Percentiles rank a stretch among this genome's conserved stretches.
Conservation (phyloP, 2,113 vertebrate genomes). For the Pomatostomus ruficeps region DNA sequence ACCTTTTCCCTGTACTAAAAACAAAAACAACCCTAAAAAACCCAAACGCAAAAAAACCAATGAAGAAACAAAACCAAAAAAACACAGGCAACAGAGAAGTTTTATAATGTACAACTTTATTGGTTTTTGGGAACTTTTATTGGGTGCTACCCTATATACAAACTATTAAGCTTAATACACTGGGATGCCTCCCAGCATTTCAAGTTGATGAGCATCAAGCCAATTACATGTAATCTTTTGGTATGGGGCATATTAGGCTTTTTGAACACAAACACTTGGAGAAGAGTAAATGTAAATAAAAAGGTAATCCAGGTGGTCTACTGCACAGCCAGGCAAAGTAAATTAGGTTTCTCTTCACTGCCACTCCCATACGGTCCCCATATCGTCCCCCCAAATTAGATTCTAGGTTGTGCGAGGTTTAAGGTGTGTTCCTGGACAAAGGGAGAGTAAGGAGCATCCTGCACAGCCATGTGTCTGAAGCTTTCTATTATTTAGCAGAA, state of each 20-base stretch:
- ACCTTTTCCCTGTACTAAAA: not conserved
- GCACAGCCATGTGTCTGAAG: not conserved
- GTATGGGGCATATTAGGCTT: not conserved
- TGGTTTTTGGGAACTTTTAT: not conserved
- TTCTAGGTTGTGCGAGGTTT: not conserved
- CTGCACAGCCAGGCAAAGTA: not conserved
- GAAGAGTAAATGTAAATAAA: not conserved
- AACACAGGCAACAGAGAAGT: not conserved
- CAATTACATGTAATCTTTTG: not conserved
- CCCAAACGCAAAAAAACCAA: not conserved
- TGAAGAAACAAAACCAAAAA: not conserved
- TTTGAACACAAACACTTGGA: not conserved
- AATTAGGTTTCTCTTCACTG: not conserved
- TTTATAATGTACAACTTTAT: not conserved
- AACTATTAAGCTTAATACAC: not conserved
- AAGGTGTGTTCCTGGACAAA: not conserved
- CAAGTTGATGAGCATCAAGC: not conserved
- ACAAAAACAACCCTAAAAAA: not conserved
- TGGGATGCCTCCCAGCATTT: not conserved
- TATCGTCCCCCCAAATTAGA: not conserved
- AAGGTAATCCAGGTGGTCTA: not conserved
- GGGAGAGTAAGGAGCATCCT: not conserved
- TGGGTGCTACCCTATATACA: not conserved
- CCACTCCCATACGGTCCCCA: not conserved
- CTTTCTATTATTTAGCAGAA: conserved; percentile 42